A percentile compares a stretch with the other conserved stretches of the same genome.
These are phyloP conservation scores for Electrophaes corylata DNA, from an alignment of 2,888 invertebrate species.

Conservation along the genomic window DNA sequence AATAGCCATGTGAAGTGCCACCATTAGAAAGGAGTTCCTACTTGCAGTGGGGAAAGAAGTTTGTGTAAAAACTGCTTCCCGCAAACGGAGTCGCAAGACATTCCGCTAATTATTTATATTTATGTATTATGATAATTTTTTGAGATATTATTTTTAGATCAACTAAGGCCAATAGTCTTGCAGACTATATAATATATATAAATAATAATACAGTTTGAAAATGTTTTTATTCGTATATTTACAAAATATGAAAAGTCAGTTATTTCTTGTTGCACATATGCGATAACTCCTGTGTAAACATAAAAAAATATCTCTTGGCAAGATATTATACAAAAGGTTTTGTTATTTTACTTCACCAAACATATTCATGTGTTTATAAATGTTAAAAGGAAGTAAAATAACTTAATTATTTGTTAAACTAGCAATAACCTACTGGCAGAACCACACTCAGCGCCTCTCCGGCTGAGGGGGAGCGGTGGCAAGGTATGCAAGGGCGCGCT, in stretches of 20 bases:
- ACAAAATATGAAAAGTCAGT: constrained; percentile 20
- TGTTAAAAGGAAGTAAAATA: constrained; percentile 10
- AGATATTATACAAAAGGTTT: constrained; percentile 15
- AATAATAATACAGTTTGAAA: constrained; percentile 2
- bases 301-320: constrained; percentile 17
- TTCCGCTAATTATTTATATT: no score
- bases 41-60: no score
- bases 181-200: no score
- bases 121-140: no score
- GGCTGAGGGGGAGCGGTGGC: constrained; percentile 86
- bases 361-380: constrained; percentile 5
- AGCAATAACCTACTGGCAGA: constrained; percentile 25
- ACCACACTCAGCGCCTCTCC: constrained; percentile 46
- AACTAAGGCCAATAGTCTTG: no score
- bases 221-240: constrained; percentile 16
- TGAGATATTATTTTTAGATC: no score
- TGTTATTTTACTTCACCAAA: constrained; percentile 12
- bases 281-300: constrained; percentile 10
- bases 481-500: constrained; percentile 86
- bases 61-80: no score
- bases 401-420: constrained; percentile 15
- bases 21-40: no score
- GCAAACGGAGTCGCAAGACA: no score
- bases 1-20: no score
- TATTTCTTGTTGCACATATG: constrained; percentile 1